A percentile compares a stretch with the other conserved stretches of the same genome.
Evolutionary conservation across 30 jellyfish, hydroid and myxozoan genomes (phyloP).

Genomic region (Nemopilema nomurai): DNA sequence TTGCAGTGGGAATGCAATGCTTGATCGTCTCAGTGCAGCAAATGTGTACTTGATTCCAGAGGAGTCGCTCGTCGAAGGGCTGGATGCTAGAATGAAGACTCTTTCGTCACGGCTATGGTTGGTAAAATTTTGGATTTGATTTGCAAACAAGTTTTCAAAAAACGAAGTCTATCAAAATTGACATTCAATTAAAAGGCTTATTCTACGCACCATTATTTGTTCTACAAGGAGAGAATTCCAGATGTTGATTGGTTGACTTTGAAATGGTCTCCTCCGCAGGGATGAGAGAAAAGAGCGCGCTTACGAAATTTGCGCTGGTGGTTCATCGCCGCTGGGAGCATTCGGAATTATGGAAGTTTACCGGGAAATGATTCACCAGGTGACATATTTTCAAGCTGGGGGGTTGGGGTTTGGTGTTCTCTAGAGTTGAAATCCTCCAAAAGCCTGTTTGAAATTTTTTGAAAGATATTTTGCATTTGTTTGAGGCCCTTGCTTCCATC

Average conservation of each 20-base stretch:
- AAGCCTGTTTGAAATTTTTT: too few species aligned
- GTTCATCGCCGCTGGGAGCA: constrained; percentile 79
- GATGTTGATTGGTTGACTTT: not conserved
- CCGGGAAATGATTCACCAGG: constrained; percentile 81
- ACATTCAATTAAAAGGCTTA: too few species aligned
- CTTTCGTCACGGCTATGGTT: constrained; percentile 62
- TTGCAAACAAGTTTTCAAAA: too few species aligned
- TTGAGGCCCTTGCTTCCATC: too few species aligned
- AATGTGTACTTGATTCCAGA: constrained; percentile 71
- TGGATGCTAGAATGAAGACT: constrained; percentile 45
- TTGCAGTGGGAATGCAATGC: constrained; percentile 56
- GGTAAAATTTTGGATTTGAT: too few species aligned
- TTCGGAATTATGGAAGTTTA: constrained; percentile 74
- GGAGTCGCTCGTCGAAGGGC: constrained; percentile 78
- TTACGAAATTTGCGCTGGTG: constrained; percentile 80
- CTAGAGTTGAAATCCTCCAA: too few species aligned
- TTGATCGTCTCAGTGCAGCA: constrained; percentile 71
- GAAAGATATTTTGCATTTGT: too few species aligned
- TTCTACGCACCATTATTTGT: too few species aligned
- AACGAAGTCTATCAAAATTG: too few species aligned
- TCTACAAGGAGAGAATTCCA: not conserved
- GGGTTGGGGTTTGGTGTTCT: too few species aligned
- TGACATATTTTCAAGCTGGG: too few species aligned
- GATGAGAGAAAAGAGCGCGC: constrained; percentile 63
- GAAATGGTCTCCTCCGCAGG: constrained; percentile 11